Evolutionary conservation across 2,888 invertebrate species (phyloP).

Genomic region (Sminthurinus aureus): DNA sequence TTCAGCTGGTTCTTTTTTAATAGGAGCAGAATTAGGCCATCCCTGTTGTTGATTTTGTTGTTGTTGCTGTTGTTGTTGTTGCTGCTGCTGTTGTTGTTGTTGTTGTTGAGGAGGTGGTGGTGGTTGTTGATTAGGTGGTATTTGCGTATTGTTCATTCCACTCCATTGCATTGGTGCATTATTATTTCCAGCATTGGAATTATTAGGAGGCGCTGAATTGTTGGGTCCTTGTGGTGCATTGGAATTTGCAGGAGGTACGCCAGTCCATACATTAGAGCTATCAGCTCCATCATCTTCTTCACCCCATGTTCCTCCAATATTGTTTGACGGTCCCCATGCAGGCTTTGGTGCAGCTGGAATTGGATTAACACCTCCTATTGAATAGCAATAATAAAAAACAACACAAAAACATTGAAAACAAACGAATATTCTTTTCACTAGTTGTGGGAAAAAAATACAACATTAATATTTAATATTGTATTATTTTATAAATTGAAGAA

Average conservation of each 20-base stretch:
- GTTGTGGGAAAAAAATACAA: background rate
- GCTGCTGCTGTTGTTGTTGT: conserved; percentile 50
- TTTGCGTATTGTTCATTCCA: conserved; percentile 54
- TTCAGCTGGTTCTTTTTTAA: conserved; percentile 52
- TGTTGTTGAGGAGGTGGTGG: background rate
- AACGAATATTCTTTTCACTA: background rate
- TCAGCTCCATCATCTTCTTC: conserved; percentile 88
- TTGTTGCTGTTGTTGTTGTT: conserved; percentile 65
- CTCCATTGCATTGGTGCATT: conserved; percentile 62
- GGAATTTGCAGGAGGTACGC: conserved; percentile 67
- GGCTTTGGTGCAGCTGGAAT: conserved; percentile 77
- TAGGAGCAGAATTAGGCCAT: conserved; percentile 55
- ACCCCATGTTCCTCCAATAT: conserved; percentile 90
- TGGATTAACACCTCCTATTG: conserved; percentile 2
- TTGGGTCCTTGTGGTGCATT: conserved; percentile 65
- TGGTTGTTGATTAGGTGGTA: conserved; percentile 44
- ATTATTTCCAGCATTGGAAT: conserved; percentile 63
- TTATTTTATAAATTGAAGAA: background rate
- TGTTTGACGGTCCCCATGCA: conserved; percentile 91
- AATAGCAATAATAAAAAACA: no score
- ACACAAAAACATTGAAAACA: conserved; percentile 5
- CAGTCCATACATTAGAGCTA: conserved; percentile 87
- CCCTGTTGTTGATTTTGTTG: conserved; percentile 41
- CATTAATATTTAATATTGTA: background rate
- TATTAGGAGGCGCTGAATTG: conserved; percentile 62